These are phyloP conservation scores for Amblyjoppa fuscipennis DNA, from an alignment of 2,888 invertebrate species.

Conservation along the genomic window DNA sequence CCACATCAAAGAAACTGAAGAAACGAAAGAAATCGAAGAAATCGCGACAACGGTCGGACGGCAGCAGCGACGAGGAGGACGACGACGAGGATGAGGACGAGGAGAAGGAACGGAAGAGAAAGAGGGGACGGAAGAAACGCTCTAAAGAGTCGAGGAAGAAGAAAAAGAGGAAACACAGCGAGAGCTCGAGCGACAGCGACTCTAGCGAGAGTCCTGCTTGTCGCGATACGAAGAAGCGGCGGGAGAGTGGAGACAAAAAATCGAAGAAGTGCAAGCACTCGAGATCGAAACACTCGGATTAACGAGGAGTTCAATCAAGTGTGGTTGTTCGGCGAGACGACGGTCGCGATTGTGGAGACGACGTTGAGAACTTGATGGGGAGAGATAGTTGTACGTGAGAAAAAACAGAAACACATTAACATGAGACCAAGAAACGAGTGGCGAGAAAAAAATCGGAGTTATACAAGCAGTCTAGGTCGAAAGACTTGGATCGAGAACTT, in stretches of 20 bases:
- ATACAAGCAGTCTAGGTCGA: slow-evolving; percentile 80
- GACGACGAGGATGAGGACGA: slow-evolving; percentile 70
- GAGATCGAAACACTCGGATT: slow-evolving; percentile 76
- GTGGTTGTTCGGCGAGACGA: neutral
- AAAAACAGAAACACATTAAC: too few relatives aligned
- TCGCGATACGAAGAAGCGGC: slow-evolving; percentile 71
- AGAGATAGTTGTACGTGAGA: too few relatives aligned
- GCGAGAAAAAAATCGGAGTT: slow-evolving; percentile 78
- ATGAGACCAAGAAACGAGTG: slow-evolving; percentile 9
- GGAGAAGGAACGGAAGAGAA: slow-evolving; percentile 67
- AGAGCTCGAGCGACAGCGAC: slow-evolving; percentile 73
- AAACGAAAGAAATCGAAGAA: slow-evolving; percentile 81
- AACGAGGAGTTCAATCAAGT: neutral
- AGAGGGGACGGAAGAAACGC: slow-evolving; percentile 77
- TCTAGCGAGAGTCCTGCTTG: slow-evolving; percentile 70
- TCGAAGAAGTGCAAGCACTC: slow-evolving; percentile 82
- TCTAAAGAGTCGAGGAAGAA: slow-evolving; percentile 75
- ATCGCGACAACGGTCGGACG: slow-evolving; percentile 67
- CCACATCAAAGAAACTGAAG: slow-evolving; percentile 78
- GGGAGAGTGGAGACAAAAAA: slow-evolving; percentile 72
- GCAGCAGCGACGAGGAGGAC: slow-evolving; percentile 69
- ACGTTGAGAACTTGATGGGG: neutral
- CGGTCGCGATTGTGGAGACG: too few relatives aligned
- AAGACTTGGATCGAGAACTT: slow-evolving; percentile 69
- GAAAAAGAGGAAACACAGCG: slow-evolving; percentile 71